Percentiles rank a stretch among this genome's conserved stretches.
Conservation (phyloP, 2,797 vertebrate genomes). For the Avahi laniger region DNA sequence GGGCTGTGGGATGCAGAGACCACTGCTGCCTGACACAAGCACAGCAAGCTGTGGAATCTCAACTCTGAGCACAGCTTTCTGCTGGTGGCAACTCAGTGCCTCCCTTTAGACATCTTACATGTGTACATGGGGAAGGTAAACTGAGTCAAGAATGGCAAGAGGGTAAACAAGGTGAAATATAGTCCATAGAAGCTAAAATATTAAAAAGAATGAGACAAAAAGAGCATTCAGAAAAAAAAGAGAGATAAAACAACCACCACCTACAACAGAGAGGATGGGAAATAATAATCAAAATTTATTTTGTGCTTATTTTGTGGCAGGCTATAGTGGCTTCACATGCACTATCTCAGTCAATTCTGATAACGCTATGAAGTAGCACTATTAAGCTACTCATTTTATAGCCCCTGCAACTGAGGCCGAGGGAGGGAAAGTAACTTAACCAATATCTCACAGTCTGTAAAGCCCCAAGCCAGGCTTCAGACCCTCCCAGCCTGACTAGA, state of each 20-base stretch:
- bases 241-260: neutral
- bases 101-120: neutral
- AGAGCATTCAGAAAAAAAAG: neutral
- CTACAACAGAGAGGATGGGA: neutral
- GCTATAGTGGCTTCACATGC: neutral
- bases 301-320: neutral
- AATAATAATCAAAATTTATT: neutral
- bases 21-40: neutral
- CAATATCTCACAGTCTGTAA: neutral
- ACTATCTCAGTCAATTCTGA: neutral
- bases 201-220: neutral
- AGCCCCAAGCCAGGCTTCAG: neutral
- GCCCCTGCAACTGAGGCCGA: neutral
- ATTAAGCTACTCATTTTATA: neutral
- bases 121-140: neutral
- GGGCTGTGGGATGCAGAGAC: neutral
- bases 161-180: neutral
- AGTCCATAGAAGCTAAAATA: neutral
- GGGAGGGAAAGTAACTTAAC: neutral
- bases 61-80: neutral
- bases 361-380: neutral
- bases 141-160: neutral
- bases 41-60: neutral
- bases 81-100: neutral
- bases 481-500: neutral